Base-by-base conservation (phyloP, 2,888 invertebrate species). In the Crocallis elinguaria region DNA sequence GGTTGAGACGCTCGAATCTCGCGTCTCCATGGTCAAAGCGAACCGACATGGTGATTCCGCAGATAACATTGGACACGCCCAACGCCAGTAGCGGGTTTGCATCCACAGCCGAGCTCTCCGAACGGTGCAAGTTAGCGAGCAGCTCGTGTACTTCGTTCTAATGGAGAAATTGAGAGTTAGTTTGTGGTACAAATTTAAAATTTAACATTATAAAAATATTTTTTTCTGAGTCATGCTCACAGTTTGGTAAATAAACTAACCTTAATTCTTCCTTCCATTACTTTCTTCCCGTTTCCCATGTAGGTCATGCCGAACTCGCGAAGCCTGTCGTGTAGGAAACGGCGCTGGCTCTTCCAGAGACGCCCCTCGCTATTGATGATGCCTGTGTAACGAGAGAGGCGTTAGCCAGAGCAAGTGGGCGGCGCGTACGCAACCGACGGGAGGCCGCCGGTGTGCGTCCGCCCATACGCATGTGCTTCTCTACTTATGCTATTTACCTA, bases 1-100 rank as follows among this genome's bases (percentile, higher is more conserved):
- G 90, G 93, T 96, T 97, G 72, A 97, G 95, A 49, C 96, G 93
- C 43, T 93, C 92, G 84, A 98, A 98, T 44, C 95, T 93, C 3
- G 88, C 86, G 77, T 97, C 97, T 43, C 96, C 95, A 64, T 95
- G 94, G 49, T 94, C 93, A 84, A 97, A 98, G 32, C 97, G 93
- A 3, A 96, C 95, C 23, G 96, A 96, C 98, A 98, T 98, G 73
- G 97, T 94, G 67, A 98, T 94, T 60, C 96, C 95, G 83, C 98
- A 97, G 65, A 98, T 97, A 3, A 98, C 97, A 84, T 98, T 98
- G 74, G 96, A 96, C 64, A 97, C 95, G 21, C 96, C 95, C 63
- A 97, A 93, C 30, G 96, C 95, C 43, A 98, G 93, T 13, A 94
- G 89, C 6, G 95, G 94, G 44, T 96, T 96, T 46, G 97, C 88